Evolutionary conservation across 1,140 invertebrate species (phyloP).

Genomic region (Drosophila carrolli): DNA sequence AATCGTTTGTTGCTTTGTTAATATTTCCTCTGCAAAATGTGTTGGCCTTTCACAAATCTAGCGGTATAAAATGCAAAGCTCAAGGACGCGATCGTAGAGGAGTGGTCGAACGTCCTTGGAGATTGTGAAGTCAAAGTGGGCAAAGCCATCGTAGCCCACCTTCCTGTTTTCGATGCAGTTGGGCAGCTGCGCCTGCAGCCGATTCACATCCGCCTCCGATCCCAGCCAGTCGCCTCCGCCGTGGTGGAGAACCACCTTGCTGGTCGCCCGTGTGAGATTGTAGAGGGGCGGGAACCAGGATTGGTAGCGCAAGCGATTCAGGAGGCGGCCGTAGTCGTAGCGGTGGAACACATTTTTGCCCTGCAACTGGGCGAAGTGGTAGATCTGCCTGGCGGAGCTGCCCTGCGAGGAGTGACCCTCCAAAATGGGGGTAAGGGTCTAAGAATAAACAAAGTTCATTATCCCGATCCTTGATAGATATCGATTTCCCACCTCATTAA

Average conservation of each 20-base stretch:
- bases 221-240: constrained; percentile 39
- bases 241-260: constrained; percentile 32
- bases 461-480: neutral
- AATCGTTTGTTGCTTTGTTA: neutral
- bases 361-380: constrained; percentile 45
- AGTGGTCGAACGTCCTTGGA: constrained; percentile 21
- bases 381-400: constrained; percentile 28
- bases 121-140: constrained; percentile 49
- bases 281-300: constrained; percentile 2
- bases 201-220: neutral
- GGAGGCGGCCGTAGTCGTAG: constrained; percentile 15
- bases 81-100: constrained; percentile 24
- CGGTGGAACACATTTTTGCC: constrained; percentile 2
- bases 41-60: neutral
- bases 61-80: neutral
- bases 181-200: constrained; percentile 12
- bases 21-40: neutral
- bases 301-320: constrained; percentile 11
- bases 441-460: neutral
- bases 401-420: constrained; percentile 51
- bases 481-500: constrained; percentile 31
- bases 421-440: constrained; percentile 43
- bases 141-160: constrained; percentile 4
- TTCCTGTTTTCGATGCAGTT: constrained; percentile 29
- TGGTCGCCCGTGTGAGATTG: constrained; percentile 25